Percentiles rank a stretch among this genome's conserved stretches.
Evolutionary conservation across 2,888 invertebrate species (phyloP).

Genomic region (Tipula confusa): DNA sequence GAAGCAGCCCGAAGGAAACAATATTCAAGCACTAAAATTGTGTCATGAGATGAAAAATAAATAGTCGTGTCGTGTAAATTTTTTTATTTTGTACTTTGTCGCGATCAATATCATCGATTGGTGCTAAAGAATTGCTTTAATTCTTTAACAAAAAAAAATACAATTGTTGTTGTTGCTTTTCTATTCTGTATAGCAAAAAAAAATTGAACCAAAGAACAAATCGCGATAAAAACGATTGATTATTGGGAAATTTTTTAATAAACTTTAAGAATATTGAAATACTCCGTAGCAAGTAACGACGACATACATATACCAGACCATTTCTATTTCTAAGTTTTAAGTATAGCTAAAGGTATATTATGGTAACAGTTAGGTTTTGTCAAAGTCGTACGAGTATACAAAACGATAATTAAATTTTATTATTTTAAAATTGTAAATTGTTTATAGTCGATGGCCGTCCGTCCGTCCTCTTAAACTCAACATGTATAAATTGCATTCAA

Average conservation of each 20-base stretch:
- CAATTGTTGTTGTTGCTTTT: not conserved
- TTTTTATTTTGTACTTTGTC: not conserved
- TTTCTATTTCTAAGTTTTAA: not conserved
- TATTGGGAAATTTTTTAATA: not conserved
- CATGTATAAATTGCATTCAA: too few species aligned
- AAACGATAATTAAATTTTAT: not conserved
- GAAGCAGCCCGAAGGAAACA: not conserved
- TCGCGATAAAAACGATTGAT: not conserved
- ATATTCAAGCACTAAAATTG: not conserved
- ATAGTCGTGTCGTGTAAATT: not conserved
- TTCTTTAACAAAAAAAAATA: too few species aligned
- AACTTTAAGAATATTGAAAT: not conserved
- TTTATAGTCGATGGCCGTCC: not conserved
- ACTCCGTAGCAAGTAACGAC: too few species aligned
- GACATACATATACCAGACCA: not conserved
- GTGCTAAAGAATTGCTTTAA: constrained; percentile 12
- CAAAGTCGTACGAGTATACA: not conserved
- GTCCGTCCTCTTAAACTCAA: not conserved
- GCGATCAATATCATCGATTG: not conserved
- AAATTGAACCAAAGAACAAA: not conserved
- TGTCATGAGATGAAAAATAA: constrained; percentile 6
- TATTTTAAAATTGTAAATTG: not conserved
- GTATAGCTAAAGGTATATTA: not conserved
- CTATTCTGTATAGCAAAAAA: not conserved
- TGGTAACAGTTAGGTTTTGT: not conserved